A percentile compares a stretch with the other conserved stretches of the same genome.
Evolutionary conservation across 2,888 invertebrate genomes (phyloP).

Genomic region (Serrognathus titanus): DNA sequence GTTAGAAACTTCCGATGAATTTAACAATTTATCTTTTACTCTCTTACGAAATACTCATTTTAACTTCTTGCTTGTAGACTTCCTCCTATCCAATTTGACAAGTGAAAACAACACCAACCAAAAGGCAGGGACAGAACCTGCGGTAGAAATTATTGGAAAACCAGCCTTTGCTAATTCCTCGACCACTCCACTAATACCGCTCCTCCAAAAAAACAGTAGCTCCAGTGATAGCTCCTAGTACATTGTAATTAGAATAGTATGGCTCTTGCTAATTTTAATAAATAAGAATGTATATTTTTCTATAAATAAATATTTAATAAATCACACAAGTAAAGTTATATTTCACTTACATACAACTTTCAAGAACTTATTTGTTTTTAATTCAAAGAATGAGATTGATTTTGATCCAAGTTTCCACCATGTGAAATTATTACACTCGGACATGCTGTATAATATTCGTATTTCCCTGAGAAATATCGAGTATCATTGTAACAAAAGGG

Average conservation of each 20-base stretch:
- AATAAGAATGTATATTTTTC: slow-evolving; percentile 9
- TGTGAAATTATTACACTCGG: too few relatives aligned
- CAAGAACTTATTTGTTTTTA: too few relatives aligned
- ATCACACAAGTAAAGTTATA: background rate
- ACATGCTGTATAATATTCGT: too few relatives aligned
- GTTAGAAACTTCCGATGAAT: too few relatives aligned
- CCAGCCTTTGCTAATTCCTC: slow-evolving; percentile 12
- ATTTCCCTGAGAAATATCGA: too few relatives aligned
- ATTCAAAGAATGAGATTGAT: too few relatives aligned
- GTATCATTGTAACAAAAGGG: too few relatives aligned
- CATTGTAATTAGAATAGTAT: slow-evolving; percentile 3
- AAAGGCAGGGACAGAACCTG: slow-evolving; percentile 10
- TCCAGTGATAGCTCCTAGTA: slow-evolving; percentile 13
- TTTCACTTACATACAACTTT: too few relatives aligned
- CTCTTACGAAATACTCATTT: too few relatives aligned
- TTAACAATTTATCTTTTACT: too few relatives aligned
- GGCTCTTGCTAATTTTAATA: slow-evolving; percentile 2
- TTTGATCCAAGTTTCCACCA: too few relatives aligned
- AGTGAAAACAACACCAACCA: slow-evolving; percentile 8
- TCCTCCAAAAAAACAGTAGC: slow-evolving; percentile 11
- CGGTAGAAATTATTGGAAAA: slow-evolving; percentile 13
- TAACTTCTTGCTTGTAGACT: slow-evolving; percentile 15
- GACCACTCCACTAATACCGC: slow-evolving; percentile 9
- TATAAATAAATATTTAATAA: slow-evolving; percentile 10
- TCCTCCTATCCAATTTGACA: slow-evolving; percentile 19